These are phyloP conservation scores for Mesembrinibis cayennensis DNA, from an alignment of 2,113 vertebrate genomes.

Conservation along the genomic window DNA sequence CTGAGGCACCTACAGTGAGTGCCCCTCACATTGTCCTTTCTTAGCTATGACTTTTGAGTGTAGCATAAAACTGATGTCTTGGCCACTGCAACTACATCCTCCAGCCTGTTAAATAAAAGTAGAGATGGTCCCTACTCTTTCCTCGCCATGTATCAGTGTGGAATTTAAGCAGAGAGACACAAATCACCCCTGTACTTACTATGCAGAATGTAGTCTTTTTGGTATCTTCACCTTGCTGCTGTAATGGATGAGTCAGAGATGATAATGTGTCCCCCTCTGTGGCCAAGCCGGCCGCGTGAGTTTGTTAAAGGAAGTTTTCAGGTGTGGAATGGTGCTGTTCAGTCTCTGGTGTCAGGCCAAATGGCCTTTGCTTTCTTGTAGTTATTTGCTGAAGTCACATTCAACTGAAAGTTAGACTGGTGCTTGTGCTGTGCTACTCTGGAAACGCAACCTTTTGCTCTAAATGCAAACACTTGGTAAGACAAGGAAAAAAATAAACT, in stretches of 20 bases:
- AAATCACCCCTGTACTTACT: not conserved
- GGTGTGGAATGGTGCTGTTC: not conserved
- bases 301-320: not conserved
- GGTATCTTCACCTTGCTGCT: not conserved
- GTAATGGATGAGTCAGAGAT: not conserved
- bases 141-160: not conserved
- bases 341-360: not conserved
- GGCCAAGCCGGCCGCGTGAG: not conserved
- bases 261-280: not conserved
- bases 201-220: not conserved
- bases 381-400: not conserved
- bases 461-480: not conserved
- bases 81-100: not conserved
- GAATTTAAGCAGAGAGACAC: not conserved
- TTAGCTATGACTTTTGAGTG: not conserved
- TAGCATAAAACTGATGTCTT: not conserved
- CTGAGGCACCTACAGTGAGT: not conserved
- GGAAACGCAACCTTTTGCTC: not conserved
- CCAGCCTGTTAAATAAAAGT: not conserved
- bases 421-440: not conserved
- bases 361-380: not conserved
- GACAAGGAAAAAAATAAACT: not conserved
- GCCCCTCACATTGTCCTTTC: not conserved
- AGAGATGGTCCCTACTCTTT: not conserved
- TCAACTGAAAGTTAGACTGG: not conserved